Percentiles rank a stretch among this genome's conserved stretches.
These are phyloP conservation scores for Caenorhabditis sp. DNA, from an alignment of 2,888 invertebrate genomes.

Conservation along the genomic window DNA sequence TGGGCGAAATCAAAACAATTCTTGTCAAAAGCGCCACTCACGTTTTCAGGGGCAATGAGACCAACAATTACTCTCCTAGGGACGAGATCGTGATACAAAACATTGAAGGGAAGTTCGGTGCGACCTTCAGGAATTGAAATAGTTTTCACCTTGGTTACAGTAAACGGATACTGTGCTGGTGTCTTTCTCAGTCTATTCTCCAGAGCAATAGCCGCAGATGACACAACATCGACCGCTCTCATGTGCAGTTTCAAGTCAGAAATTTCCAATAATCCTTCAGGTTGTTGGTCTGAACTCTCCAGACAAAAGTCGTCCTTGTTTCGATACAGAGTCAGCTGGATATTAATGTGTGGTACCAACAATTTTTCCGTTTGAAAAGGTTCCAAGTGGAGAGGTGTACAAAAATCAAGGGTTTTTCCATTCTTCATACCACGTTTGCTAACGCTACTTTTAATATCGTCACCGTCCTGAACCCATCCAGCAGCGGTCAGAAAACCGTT, in stretches of 20 bases:
- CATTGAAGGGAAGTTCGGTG: conserved; percentile 5
- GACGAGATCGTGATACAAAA: conserved; percentile 14
- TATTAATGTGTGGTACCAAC: conserved; percentile 23
- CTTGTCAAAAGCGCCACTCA: background rate
- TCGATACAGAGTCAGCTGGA: conserved; percentile 14
- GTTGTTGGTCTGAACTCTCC: background rate
- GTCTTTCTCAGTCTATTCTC: conserved; percentile 1
- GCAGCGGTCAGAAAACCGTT: conserved; percentile 1
- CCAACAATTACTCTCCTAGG: conserved; percentile 13
- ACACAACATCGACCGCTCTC: conserved; percentile 13
- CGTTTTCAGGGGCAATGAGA: background rate
- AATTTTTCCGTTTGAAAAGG: conserved; percentile 18
- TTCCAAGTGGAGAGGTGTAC: background rate
- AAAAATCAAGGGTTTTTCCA: background rate
- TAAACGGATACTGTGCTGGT: conserved; percentile 21
- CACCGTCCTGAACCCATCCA: conserved; percentile 3
- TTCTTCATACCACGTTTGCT: background rate
- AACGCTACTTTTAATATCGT: background rate
- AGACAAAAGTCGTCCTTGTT: conserved; percentile 3
- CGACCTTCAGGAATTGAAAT: conserved; percentile 8
- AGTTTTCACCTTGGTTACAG: background rate
- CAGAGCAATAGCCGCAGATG: conserved; percentile 18
- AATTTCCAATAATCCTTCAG: background rate
- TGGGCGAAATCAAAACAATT: background rate
- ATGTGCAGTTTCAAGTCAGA: conserved; percentile 19